Percentiles rank a stretch among this genome's conserved stretches.
phyloP scores from a whole-genome alignment of 2,113 vertebrate genomes.

The Heterotilapia buettikoferi region DNA sequence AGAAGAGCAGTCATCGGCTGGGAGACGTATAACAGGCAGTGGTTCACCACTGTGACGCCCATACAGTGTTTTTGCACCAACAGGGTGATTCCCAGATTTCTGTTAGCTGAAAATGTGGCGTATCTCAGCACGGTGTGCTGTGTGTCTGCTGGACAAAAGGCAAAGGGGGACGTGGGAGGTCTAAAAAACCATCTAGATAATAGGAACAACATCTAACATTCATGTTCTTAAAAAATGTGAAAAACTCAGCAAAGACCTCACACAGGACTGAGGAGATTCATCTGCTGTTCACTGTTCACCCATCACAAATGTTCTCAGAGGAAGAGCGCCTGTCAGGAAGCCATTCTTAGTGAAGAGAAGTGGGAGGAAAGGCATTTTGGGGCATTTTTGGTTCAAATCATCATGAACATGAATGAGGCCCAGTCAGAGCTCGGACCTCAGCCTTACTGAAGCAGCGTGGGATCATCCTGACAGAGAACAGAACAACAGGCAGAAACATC shows the following conservation, averaged over 20 bases:
- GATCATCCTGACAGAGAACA: not conserved
- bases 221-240: not conserved
- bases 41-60: rapidly evolving
- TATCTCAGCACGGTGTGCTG: rapidly evolving
- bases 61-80: not conserved
- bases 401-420: not conserved
- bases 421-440: not conserved
- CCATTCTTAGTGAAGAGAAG: not conserved
- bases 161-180: rapidly evolving
- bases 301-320: not conserved
- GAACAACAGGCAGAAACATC: not conserved
- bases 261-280: not conserved
- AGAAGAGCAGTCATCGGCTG: rapidly evolving
- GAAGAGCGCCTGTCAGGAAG: not conserved
- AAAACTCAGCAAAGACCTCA: not conserved
- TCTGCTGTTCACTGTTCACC: not conserved
- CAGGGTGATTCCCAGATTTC: not conserved
- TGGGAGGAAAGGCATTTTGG: not conserved
- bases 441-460: not conserved
- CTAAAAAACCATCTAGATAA: not conserved
- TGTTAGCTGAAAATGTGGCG: not conserved
- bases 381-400: not conserved
- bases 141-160: not conserved
- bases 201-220: not conserved
- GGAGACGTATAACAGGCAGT: not conserved